phyloP scores from a whole-genome alignment of 2,113 vertebrate species.

The Petromus typicus region DNA sequence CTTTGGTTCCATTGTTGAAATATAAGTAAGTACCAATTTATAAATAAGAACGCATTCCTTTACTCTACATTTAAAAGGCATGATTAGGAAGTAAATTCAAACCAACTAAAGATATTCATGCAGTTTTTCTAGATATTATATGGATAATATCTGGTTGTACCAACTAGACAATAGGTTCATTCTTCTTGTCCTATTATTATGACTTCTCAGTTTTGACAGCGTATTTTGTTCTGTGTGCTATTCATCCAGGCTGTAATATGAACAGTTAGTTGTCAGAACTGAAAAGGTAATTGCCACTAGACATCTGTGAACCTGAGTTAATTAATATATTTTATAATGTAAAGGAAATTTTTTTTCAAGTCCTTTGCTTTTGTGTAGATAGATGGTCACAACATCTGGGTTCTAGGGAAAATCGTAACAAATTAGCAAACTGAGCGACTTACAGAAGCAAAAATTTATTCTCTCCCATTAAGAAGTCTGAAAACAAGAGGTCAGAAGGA shows the following conservation, averaged over 20 bases:
- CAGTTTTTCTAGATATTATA: slow-evolving; percentile 54
- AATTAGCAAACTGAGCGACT: neutral
- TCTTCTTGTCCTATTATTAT: slow-evolving; percentile 67
- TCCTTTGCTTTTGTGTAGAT: slow-evolving; percentile 17
- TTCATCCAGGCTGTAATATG: slow-evolving; percentile 74
- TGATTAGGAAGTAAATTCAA: slow-evolving; percentile 32
- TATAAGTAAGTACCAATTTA: slow-evolving; percentile 53
- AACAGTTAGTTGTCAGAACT: slow-evolving; percentile 65
- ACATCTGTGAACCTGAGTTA: slow-evolving; percentile 72
- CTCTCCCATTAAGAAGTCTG: neutral
- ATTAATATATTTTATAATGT: slow-evolving; percentile 71
- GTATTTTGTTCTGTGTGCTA: slow-evolving; percentile 16
- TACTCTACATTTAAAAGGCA: neutral
- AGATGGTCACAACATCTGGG: neutral
- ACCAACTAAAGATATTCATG: neutral
- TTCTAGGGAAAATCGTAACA: neutral
- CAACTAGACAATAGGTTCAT: slow-evolving; percentile 71
- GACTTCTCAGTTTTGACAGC: slow-evolving; percentile 71
- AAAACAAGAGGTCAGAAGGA: neutral
- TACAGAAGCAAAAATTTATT: neutral
- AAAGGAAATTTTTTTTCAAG: slow-evolving; percentile 65
- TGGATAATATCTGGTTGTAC: slow-evolving; percentile 54
- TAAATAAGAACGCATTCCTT: slow-evolving; percentile 50
- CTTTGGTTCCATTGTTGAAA: slow-evolving; percentile 67
- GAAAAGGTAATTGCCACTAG: slow-evolving; percentile 74